Conservation (phyloP, 1,140 invertebrate species). For the Patella vulgata region DNA sequence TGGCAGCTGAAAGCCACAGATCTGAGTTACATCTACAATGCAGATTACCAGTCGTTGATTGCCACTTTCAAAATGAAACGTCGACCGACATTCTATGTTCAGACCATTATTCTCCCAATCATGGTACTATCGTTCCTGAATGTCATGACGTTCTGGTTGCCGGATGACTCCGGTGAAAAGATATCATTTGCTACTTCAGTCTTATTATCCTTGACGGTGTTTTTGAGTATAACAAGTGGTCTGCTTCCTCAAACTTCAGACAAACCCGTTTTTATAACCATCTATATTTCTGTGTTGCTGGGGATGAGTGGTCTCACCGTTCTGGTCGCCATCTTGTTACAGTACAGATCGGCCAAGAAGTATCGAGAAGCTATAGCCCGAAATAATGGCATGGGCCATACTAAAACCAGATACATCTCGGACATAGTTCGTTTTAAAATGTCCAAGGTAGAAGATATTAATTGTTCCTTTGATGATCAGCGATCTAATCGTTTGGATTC, state of each 20-base stretch:
- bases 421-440: no score
- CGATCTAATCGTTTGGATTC: no score
- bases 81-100: slow-evolving; percentile 60
- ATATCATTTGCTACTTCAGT: slow-evolving; percentile 71
- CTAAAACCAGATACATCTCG: no score
- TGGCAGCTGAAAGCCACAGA: no score
- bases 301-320: not conserved
- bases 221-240: slow-evolving; percentile 70
- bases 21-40: no score
- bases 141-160: slow-evolving; percentile 70
- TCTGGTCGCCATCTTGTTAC: not conserved
- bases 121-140: slow-evolving; percentile 70
- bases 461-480: no score
- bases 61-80: slow-evolving; percentile 51
- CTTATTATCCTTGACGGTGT: slow-evolving; percentile 71
- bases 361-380: no score
- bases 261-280: not conserved
- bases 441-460: no score
- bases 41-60: no score
- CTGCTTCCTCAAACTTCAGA: slow-evolving; percentile 70
- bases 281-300: slow-evolving; percentile 3
- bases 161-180: slow-evolving; percentile 71
- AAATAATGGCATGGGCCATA: no score
- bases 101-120: slow-evolving; percentile 71
- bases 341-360: no score